These are phyloP conservation scores for Amblyornis subalaris DNA, from an alignment of 2,113 vertebrate species.

Conservation along the genomic window DNA sequence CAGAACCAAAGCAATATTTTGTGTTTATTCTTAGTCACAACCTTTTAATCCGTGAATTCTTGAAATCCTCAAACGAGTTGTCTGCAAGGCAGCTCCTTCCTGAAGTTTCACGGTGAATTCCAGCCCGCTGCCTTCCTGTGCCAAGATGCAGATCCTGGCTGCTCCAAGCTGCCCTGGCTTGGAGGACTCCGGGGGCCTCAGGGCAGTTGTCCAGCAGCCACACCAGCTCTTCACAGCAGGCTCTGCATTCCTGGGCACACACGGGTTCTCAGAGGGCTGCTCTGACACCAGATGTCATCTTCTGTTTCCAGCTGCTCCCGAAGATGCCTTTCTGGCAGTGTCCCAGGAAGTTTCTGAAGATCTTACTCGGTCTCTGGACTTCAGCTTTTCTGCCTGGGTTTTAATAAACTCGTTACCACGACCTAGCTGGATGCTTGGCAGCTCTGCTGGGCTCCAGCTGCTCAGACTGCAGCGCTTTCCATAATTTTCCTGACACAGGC, in stretches of 20 bases:
- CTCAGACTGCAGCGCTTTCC: not conserved
- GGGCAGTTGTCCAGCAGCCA: not conserved
- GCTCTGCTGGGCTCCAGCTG: not conserved
- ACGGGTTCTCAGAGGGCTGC: not conserved
- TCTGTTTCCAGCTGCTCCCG: not conserved
- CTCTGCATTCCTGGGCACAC: not conserved
- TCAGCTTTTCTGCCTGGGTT: not conserved
- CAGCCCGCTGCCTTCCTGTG: not conserved
- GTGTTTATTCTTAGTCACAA: not conserved
- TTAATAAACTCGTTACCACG: not conserved
- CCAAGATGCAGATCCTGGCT: not conserved
- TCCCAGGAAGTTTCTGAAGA: not conserved
- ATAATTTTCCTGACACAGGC: not conserved
- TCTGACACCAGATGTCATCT: not conserved
- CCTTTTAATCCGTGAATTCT: not conserved
- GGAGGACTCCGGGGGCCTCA: fast-evolving
- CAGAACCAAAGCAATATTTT: not conserved
- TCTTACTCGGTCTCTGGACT: not conserved
- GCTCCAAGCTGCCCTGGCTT: not conserved
- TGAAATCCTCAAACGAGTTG: not conserved
- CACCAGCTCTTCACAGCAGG: not conserved
- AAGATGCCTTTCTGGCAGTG: not conserved
- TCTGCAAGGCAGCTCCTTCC: not conserved
- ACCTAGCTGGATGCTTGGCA: not conserved
- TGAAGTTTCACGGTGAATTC: not conserved